Conservation (phyloP, 2,888 invertebrate genomes). For the Synergus gifuensis region DNA sequence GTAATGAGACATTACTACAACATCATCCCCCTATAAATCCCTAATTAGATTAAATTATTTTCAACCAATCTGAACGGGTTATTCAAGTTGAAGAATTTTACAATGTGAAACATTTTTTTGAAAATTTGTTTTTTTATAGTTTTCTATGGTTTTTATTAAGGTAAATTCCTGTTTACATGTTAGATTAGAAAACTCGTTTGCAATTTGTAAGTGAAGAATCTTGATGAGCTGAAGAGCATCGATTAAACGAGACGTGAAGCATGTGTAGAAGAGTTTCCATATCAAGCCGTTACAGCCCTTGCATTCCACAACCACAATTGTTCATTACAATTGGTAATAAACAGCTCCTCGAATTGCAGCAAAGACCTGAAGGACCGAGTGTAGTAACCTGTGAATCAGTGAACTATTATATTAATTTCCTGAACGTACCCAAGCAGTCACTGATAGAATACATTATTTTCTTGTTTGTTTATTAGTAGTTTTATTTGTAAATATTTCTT, state of each 20-base stretch:
- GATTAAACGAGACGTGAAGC: constrained; percentile 54
- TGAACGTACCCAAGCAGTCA: neutral
- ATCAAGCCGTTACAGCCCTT: constrained; percentile 65
- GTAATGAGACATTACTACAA: too few species aligned
- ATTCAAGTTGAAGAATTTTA: too few species aligned
- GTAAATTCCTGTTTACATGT: too few species aligned
- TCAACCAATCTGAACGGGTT: too few species aligned
- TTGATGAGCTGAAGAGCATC: constrained; percentile 39
- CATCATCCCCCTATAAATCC: too few species aligned
- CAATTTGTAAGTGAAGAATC: constrained; percentile 35
- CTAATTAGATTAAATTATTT: too few species aligned
- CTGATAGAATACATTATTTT: neutral
- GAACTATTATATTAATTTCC: neutral
- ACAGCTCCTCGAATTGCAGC: constrained; percentile 19
- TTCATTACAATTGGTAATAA: constrained; percentile 72
- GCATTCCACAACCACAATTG: constrained; percentile 65
- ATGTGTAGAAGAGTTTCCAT: constrained; percentile 63
- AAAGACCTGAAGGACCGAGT: constrained; percentile 7
- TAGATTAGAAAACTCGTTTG: neutral
- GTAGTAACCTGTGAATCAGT: neutral
- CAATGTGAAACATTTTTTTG: too few species aligned
- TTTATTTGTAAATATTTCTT: too few species aligned
- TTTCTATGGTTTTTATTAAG: too few species aligned
- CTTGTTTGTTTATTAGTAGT: neutral
- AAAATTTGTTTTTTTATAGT: too few species aligned